A percentile compares a stretch with the other conserved stretches of the same genome.
Evolutionary conservation across 2,888 invertebrate genomes (phyloP).

Genomic region (Bursaphelenchus okinawaensis): DNA sequence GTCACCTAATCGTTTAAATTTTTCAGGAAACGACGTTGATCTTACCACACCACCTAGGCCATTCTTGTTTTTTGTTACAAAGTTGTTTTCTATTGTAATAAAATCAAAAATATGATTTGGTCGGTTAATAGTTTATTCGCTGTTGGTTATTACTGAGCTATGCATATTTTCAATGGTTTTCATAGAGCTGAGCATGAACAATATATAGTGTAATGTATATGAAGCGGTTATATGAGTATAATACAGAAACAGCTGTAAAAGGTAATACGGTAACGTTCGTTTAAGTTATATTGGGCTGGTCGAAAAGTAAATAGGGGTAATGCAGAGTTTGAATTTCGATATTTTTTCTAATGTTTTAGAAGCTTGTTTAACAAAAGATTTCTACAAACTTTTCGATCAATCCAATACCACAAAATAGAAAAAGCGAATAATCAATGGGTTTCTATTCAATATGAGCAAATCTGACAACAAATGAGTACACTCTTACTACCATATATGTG

Average conservation of each 20-base stretch:
- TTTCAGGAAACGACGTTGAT: constrained; percentile 19
- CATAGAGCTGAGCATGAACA: background rate
- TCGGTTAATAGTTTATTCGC: background rate
- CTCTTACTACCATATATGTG: background rate
- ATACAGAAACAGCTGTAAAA: no score
- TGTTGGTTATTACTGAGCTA: background rate
- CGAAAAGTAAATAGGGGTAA: no score
- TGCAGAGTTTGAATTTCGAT: no score
- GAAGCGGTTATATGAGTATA: background rate
- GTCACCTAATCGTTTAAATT: no score
- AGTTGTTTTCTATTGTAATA: no score
- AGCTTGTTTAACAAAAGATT: no score
- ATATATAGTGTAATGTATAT: background rate
- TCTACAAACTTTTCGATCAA: no score
- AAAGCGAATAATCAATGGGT: background rate
- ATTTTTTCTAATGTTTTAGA: no score
- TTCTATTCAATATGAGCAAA: background rate
- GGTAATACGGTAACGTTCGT: no score
- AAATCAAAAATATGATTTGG: no score
- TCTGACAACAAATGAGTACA: background rate
- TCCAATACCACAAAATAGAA: no score
- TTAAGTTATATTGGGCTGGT: no score
- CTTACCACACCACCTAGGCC: background rate
- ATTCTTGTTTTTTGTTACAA: constrained; percentile 10
- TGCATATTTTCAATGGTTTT: background rate